Evolutionary conservation across 2,113 vertebrate species (phyloP), one percentile per base, ranked within the genome.

Genomic region (Arothron firmamentum): DNA sequence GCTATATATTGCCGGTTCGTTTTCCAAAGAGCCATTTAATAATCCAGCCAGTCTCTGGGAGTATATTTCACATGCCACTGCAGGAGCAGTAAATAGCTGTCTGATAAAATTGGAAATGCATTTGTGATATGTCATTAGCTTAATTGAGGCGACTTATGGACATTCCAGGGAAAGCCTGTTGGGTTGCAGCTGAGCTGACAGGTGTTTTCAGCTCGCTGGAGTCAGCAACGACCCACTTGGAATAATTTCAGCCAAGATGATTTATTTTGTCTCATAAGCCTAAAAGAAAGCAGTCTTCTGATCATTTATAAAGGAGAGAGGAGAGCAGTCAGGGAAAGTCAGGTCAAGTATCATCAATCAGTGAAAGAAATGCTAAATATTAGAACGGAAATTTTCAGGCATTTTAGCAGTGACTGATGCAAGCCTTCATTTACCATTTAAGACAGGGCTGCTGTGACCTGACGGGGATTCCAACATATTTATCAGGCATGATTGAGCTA

Each of bases 181-280:
- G 6, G 21, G 49, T 45, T 57, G 54, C n/a, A 4, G 62, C n/a
- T 14, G 45, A 25, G 51, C 59, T 78, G 77, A 78, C 70, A 66
- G 60, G 46, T 38, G 61, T 52, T 72, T 68, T 67, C 20, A 60
- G 64, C 51, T 17, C 54, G 51, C 64, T 65, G 12, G 46, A 70
- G 72, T 85, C 74, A 77, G 80, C 72, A 67, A 23, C 66, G 52
- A n/a, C 65, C 18, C 56, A 45, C 62, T 65, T 56, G 56, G 34
- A 56, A 52, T 50, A 58, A 67, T 69, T 72, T 60, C 47, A 43
- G 12, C 34, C 47, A 52, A 57, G 13, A 11, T 20, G 55, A n/a
- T 38, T 65, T 52, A 42, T 67, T 28, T 62, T 19, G 52, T 41
- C 34, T 13, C 49, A 52, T 11, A 14, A 52, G 52, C 59, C 60